Conservation (phyloP, 2,888 invertebrate species). For the Synergus umbraculus region DNA sequence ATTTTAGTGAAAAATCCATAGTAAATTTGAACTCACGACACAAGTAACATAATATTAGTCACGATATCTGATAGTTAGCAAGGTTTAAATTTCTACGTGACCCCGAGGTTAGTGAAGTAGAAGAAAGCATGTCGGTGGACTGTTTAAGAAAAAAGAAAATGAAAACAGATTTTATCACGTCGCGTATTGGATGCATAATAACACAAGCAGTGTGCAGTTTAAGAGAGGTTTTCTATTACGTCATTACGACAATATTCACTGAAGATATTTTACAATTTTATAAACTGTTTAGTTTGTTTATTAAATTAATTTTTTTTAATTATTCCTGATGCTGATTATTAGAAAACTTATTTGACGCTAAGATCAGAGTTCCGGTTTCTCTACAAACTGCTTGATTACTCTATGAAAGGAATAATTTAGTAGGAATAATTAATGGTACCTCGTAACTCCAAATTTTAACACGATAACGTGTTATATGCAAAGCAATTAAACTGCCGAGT, state of each 20-base stretch:
- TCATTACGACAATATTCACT: background rate
- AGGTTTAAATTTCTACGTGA: conserved; percentile 7
- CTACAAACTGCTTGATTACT: background rate
- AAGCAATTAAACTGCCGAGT: conserved; percentile 44
- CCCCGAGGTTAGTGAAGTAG: background rate
- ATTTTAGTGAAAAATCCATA: background rate
- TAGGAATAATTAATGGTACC: conserved; percentile 46
- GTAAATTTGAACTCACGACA: background rate
- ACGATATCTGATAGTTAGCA: conserved; percentile 9
- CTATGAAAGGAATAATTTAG: conserved; percentile 40
- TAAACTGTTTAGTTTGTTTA: background rate
- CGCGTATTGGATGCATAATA: background rate
- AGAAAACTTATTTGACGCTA: background rate
- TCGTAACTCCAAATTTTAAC: conserved; percentile 40
- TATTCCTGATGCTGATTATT: background rate
- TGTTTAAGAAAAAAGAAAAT: background rate
- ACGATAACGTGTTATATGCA: conserved; percentile 48
- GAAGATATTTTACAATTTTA: background rate
- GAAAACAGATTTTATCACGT: background rate
- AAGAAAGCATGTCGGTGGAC: background rate
- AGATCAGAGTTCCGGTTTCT: background rate
- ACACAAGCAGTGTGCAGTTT: background rate
- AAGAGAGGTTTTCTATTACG: background rate
- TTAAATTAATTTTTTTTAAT: background rate
- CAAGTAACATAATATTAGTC: background rate